Conservation (phyloP, 92 coral and sea anemone genomes). For the Porites cylindrica region DNA sequence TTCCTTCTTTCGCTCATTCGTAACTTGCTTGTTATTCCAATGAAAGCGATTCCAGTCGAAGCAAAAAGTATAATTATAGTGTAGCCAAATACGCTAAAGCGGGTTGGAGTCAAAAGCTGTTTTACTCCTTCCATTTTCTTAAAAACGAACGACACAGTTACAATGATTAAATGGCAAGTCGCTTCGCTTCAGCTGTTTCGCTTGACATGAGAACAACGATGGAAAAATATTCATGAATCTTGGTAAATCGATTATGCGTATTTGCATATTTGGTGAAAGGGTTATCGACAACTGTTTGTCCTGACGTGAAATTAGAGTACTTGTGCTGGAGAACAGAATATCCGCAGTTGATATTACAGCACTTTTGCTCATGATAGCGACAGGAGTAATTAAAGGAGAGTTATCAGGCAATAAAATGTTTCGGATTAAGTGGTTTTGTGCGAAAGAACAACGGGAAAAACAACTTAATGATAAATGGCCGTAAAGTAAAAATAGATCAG, state of each 20-base stretch:
- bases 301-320: no score
- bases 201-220: neutral
- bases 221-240: neutral
- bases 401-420: no score
- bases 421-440: no score
- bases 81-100: constrained; percentile 22
- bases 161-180: neutral
- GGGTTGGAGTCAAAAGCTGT: neutral
- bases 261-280: neutral
- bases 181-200: neutral
- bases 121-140: constrained; percentile 5
- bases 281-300: no score
- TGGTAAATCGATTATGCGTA: neutral
- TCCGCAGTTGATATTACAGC: no score
- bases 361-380: no score
- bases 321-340: no score
- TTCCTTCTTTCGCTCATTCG: constrained; percentile 24
- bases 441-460: no score
- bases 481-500: no score
- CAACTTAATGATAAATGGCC: no score
- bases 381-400: no score
- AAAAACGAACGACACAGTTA: neutral
- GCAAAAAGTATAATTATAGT: constrained; percentile 3
- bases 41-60: constrained; percentile 17
- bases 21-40: constrained; percentile 33